These are phyloP conservation scores for Pelochelys cantorii DNA, from an alignment of 2,797 vertebrate genomes.

Conservation along the genomic window DNA sequence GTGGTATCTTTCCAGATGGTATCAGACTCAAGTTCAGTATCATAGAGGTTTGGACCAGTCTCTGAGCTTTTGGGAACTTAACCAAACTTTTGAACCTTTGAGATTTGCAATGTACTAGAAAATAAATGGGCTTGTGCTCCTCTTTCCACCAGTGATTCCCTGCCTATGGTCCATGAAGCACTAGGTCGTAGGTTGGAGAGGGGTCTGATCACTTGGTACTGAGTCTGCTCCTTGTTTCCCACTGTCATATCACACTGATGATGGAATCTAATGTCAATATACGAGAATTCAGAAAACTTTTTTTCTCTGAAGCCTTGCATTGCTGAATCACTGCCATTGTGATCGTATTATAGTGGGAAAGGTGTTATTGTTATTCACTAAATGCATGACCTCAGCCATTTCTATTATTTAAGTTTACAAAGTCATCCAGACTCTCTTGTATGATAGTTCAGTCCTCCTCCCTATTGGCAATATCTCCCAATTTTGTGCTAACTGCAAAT, in stretches of 20 bases:
- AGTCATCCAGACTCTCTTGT: too few species aligned
- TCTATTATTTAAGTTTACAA: too few species aligned
- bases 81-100: not conserved
- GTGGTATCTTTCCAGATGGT: not conserved
- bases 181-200: not conserved
- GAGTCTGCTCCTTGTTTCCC: not conserved
- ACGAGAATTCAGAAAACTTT: too few species aligned
- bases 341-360: too few species aligned
- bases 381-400: too few species aligned
- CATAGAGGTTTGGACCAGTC: not conserved
- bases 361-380: too few species aligned
- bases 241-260: not conserved
- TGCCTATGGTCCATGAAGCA: not conserved
- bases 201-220: not conserved
- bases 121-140: fast-evolving
- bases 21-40: not conserved
- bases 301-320: too few species aligned
- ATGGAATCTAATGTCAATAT: too few species aligned
- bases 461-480: too few species aligned
- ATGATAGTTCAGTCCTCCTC: too few species aligned
- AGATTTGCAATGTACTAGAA: not conserved
- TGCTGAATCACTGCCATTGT: too few species aligned
- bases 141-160: not conserved
- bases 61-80: not conserved
- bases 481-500: too few species aligned